phyloP scores from a whole-genome alignment of 2,797 vertebrate genomes.

The Urophycis tenuis region DNA sequence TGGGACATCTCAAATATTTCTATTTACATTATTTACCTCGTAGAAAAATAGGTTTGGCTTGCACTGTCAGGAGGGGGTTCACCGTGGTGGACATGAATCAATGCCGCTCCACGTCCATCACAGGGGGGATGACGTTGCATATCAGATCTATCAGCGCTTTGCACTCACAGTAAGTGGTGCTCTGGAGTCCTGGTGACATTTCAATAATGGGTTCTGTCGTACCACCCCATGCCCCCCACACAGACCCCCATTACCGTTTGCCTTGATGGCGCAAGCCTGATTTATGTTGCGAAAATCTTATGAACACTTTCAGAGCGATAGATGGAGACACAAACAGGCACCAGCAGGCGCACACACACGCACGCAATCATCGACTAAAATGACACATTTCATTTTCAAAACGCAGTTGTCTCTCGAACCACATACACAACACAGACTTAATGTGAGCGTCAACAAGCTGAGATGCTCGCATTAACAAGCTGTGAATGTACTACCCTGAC shows the following conservation, averaged over 20 bases:
- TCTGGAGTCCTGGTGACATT: slow-evolving; percentile 28
- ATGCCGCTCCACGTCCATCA: slow-evolving; percentile 32
- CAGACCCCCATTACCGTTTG: background rate
- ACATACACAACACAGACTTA: background rate
- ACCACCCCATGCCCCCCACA: background rate
- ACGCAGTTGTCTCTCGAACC: background rate
- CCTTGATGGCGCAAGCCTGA: background rate
- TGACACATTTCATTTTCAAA: background rate
- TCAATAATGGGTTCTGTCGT: slow-evolving; percentile 18
- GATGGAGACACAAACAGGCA: background rate
- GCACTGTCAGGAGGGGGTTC: slow-evolving; percentile 39
- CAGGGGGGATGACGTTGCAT: slow-evolving; percentile 43
- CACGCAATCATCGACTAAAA: background rate
- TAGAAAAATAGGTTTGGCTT: slow-evolving; percentile 70
- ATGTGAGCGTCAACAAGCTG: background rate
- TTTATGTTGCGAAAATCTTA: background rate
- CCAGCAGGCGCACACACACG: background rate
- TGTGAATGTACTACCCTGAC: slow-evolving; percentile 27
- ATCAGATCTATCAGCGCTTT: slow-evolving; percentile 40
- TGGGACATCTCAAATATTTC: slow-evolving; percentile 62
- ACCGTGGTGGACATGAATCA: slow-evolving; percentile 43
- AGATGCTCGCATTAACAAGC: too few species aligned
- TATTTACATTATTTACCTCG: slow-evolving; percentile 60
- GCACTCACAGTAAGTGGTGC: slow-evolving; percentile 5
- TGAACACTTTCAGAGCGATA: background rate